A percentile compares a stretch with the other conserved stretches of the same genome.
phyloP scores from a whole-genome alignment of 2,113 vertebrate genomes.

The Echinops telfairi region DNA sequence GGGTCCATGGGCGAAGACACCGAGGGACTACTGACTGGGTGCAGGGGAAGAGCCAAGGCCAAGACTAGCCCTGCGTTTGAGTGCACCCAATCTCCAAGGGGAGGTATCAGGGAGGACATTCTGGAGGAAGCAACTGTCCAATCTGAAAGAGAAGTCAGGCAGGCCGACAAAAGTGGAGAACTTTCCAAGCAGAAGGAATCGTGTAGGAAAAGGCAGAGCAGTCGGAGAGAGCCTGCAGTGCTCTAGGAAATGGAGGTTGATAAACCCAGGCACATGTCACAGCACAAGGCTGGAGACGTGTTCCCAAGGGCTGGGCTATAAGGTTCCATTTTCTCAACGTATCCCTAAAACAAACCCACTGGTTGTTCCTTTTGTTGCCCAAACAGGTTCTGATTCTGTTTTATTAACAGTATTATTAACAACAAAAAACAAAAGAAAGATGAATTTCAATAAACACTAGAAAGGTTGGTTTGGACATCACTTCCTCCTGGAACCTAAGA shows the following conservation, averaged over 20 bases:
- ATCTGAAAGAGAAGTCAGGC: background rate
- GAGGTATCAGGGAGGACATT: background rate
- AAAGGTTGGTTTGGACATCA: background rate
- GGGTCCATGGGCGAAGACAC: background rate
- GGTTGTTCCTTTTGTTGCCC: background rate
- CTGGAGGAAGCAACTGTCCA: background rate
- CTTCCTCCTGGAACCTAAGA: background rate
- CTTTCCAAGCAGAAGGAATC: background rate
- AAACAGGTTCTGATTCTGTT: slow-evolving; percentile 6
- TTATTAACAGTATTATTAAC: background rate
- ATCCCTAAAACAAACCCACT: background rate
- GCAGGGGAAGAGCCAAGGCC: background rate
- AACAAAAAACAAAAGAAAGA: background rate
- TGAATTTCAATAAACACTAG: background rate
- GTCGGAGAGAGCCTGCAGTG: background rate
- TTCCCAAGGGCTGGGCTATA: background rate
- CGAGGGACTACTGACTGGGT: background rate
- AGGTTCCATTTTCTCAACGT: background rate
- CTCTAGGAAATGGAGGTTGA: background rate
- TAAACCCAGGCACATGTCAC: background rate
- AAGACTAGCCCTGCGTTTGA: background rate
- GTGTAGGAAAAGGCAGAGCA: background rate
- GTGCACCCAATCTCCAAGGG: background rate
- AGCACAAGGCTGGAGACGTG: background rate
- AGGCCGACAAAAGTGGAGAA: background rate